These are phyloP conservation scores for Leucopsar rothschildi DNA, from an alignment of 2,113 vertebrate species.

Conservation along the genomic window DNA sequence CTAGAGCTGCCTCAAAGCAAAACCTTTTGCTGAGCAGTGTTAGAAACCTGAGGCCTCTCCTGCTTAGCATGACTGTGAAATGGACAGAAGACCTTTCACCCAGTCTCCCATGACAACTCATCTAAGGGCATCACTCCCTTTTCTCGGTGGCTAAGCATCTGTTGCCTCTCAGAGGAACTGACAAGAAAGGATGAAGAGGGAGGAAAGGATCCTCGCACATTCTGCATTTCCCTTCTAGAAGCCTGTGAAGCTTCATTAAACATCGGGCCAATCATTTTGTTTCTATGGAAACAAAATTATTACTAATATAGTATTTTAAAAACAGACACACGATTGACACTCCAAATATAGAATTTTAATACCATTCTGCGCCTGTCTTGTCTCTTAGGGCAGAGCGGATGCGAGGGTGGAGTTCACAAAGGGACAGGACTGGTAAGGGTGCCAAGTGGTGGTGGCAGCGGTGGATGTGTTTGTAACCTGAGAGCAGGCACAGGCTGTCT, in stretches of 20 bases:
- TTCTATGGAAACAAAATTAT: constrained; percentile 60
- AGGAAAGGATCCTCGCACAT: not conserved
- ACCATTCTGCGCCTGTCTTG: constrained; percentile 31
- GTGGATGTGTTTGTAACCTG: constrained; percentile 42
- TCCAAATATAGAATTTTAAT: constrained; percentile 74
- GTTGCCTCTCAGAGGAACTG: not conserved
- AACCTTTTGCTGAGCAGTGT: not conserved
- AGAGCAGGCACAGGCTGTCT: constrained; percentile 31
- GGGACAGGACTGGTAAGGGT: constrained; percentile 21
- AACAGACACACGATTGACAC: constrained; percentile 61
- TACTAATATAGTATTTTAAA: constrained; percentile 63
- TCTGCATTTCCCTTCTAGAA: constrained; percentile 2
- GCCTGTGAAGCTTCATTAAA: constrained; percentile 35
- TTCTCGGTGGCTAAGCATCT: not conserved
- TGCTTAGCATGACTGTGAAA: not conserved
- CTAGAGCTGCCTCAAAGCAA: not conserved
- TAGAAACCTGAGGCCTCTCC: not conserved
- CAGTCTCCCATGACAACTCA: not conserved
- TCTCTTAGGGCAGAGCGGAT: constrained; percentile 41
- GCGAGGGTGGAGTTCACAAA: constrained; percentile 61
- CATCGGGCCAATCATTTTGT: constrained; percentile 6
- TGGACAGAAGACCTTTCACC: not conserved
- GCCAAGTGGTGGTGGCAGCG: constrained; percentile 10
- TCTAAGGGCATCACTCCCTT: not conserved
- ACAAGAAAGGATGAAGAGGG: not conserved